Evolutionary conservation across 2,888 invertebrate species (phyloP).

Genomic region (Lasioglossum marginatum): DNA sequence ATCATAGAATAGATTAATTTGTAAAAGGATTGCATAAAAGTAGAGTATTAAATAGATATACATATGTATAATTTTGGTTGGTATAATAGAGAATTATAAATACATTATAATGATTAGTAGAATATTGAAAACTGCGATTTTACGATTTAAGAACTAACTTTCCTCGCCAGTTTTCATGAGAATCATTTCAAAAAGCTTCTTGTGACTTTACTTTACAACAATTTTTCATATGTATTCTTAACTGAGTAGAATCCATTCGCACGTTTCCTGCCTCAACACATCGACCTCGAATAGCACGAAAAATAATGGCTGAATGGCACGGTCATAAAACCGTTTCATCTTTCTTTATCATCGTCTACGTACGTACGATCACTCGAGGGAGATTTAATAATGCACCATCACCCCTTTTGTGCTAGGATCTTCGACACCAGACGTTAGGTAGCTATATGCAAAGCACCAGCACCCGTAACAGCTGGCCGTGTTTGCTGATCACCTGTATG

Average conservation of each 20-base stretch:
- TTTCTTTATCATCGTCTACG: background rate
- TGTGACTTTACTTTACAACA: too few species aligned
- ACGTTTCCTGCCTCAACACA: background rate
- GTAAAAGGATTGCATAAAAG: too few species aligned
- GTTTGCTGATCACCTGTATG: constrained; percentile 6
- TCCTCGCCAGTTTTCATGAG: too few species aligned
- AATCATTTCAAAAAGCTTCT: too few species aligned
- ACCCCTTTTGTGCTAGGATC: constrained; percentile 10
- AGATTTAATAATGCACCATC: constrained; percentile 13
- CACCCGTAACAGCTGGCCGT: constrained; percentile 19
- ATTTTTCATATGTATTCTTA: background rate
- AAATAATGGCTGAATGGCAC: background rate
- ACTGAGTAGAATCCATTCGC: background rate
- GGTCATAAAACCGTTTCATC: background rate
- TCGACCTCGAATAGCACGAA: background rate
- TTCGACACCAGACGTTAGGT: constrained; percentile 25
- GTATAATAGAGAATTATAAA: too few species aligned
- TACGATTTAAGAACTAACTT: too few species aligned
- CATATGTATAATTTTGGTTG: too few species aligned
- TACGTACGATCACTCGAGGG: constrained; percentile 2
- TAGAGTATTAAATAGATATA: too few species aligned
- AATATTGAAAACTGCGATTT: too few species aligned
- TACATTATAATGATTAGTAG: too few species aligned
- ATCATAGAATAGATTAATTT: too few species aligned
- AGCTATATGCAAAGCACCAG: constrained; percentile 3